These are phyloP conservation scores for Calyptomena viridis DNA, from an alignment of 2,113 vertebrate species.

Conservation along the genomic window DNA sequence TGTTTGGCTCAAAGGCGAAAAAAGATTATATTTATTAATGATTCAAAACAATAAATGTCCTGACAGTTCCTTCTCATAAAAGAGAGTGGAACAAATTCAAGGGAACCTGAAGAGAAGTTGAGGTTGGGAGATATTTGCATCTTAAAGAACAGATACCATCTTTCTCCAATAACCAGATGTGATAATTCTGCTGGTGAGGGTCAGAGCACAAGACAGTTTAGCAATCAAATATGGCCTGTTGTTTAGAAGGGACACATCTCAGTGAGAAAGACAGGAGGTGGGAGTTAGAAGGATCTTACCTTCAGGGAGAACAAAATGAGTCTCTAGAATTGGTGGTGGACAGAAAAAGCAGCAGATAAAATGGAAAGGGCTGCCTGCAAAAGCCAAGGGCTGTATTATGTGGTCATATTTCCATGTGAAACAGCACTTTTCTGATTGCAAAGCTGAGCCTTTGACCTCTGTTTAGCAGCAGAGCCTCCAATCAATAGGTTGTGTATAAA, in stretches of 20 bases:
- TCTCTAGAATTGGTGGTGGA: not conserved
- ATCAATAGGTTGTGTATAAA: not conserved
- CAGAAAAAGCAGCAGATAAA: not conserved
- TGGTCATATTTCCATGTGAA: not conserved
- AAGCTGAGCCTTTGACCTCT: not conserved
- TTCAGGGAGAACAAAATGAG: not conserved
- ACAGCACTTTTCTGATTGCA: not conserved
- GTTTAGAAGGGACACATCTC: not conserved
- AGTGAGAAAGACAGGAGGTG: not conserved
- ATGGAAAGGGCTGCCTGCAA: not conserved
- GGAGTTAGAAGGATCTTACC: not conserved
- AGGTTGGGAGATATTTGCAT: not conserved
- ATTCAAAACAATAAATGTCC: not conserved
- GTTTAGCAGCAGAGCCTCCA: not conserved
- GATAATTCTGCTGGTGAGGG: not conserved
- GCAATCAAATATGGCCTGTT: not conserved
- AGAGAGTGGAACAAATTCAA: not conserved
- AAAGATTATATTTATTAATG: not conserved
- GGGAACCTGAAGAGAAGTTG: not conserved
- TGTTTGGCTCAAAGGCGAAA: not conserved
- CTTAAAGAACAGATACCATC: not conserved
- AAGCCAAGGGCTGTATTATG: not conserved
- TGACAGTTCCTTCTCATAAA: not conserved
- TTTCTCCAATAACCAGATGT: not conserved
- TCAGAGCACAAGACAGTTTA: not conserved